Evolutionary conservation across 2,888 invertebrate genomes (phyloP), one percentile per base, ranked within the genome.

Genomic region (Dorcus parallelipipedus): DNA sequence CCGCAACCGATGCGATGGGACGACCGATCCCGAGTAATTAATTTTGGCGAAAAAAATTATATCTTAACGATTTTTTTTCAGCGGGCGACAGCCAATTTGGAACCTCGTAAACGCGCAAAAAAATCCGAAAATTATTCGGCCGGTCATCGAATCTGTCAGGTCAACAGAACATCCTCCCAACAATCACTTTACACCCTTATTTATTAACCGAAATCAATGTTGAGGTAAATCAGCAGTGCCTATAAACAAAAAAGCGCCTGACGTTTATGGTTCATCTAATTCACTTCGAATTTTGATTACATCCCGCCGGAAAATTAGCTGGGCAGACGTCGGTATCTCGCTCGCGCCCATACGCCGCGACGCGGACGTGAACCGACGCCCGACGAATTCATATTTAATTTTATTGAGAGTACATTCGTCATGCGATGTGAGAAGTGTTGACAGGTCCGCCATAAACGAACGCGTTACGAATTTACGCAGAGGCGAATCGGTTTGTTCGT

Each of bases 251-350:
- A 49, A 53, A 58, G 40, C 40, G 55, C 47, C 58, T 71, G 75
- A 75, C 75, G 69, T 75, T 74, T 74, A 75, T 74, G 71, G 74
- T 67, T 71, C 71, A 71, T 71, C 75, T 73, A 73, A 75, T 74
- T 74, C 73, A 71, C 67, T 69, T 67, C 62, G 69, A 67, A 69
- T 71, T 66, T 68, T 59, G 58, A 63, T 61, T 61, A 53, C 59
- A 58, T 60, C 61, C 61, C 54, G 8, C 47, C 52, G 55, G 53
- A 63, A 64, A 64, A 33, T 33, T 33, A 33, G 26, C 26, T 7
- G 26, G 26, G 26, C 26, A 3, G 26, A 33, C 26, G 26, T 33
- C 26, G 26, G 26, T 33, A 7, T 33, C 26, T 33, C 26, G 26
- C 26, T 33, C 26, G 26, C 26, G 26, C 26, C 26, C 26, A 7